Base-by-base conservation (phyloP, 2,113 vertebrate genomes). In the Charadrius vociferus region DNA sequence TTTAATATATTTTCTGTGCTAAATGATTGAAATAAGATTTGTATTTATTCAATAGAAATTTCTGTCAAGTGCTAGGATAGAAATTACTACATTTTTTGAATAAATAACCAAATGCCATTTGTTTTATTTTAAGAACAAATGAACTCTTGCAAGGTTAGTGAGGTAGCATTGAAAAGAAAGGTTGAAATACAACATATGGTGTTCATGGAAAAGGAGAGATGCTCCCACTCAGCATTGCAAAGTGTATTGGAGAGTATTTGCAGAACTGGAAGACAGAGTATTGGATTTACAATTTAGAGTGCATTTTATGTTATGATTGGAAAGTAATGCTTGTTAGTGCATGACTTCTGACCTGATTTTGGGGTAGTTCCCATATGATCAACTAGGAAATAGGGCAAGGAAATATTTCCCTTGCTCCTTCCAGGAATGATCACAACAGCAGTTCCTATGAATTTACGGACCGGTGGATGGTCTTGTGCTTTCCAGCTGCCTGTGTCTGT, bases 71-170 rank as follows among this genome's bases (percentile, higher is more conserved):
- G 6, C 10, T 91, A 75, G 39, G 29, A 73, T 68, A 68, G 29
- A 85, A 80, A 58, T 88, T 65, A 36, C 7, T 86, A 21, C 2
- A 6, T n/a, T 52, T 87, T 81, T 39, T 5, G 1, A 88, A 77
- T 72, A 77, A 90, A 45, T 81, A 93, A 62, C 22, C 1, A n/a
- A 73, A 45, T 70, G 10, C 0, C 5, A 58, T 80, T 86, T 80
- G 2, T 8, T 94, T 81, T 94, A 71, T 81, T 95, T 92, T 90
- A 81, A 92, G 79, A 83, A 75, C 23, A 37, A 71, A 29, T 62
- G 30, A 91, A 55, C 29, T 49, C 4, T 91, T 8, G 36, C 36
- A 81, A 47, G 36, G 56, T 84, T 68, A 79, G 6, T 23, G 20
- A 63, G 55, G 18, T 52, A 81, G 20, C 37, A 36, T 52, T 74